A percentile compares a stretch with the other conserved stretches of the same genome.
Evolutionary conservation across 1,140 invertebrate species (phyloP).

Genomic region (Leguminivora glycinivorella): DNA sequence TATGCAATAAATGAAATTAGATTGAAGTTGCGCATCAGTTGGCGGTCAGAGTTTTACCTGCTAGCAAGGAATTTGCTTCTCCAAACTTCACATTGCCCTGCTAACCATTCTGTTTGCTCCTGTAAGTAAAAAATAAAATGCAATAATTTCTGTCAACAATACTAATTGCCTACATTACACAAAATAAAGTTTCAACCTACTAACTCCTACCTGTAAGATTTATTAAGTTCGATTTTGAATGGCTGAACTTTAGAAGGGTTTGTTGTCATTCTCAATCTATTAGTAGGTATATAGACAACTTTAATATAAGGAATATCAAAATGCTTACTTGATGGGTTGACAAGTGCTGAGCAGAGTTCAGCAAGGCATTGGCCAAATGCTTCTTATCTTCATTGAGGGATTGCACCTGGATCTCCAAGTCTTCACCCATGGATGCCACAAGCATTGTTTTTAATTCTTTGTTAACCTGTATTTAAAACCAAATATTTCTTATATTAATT

Average conservation of each 20-base stretch:
- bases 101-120: constrained; percentile 95
- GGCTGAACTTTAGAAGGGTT: too few species aligned
- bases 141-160: too few species aligned
- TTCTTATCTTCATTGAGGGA: constrained; percentile 94
- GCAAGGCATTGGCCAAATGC: constrained; percentile 89
- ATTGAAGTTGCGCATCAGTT: too few species aligned
- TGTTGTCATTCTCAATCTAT: too few species aligned
- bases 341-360: constrained; percentile 90
- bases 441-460: constrained; percentile 94
- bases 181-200: too few species aligned
- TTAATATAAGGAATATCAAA: background rate
- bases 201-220: too few species aligned
- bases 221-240: too few species aligned
- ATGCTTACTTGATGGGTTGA: constrained; percentile 85
- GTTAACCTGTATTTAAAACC: constrained; percentile 87
- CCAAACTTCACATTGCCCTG: constrained; percentile 97
- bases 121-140: constrained; percentile 39
- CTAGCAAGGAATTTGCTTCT: constrained; percentile 96
- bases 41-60: too few species aligned
- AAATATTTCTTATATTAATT: background rate
- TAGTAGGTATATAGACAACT: constrained; percentile 31
- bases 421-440: constrained; percentile 96
- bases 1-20: too few species aligned
- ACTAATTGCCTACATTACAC: too few species aligned
- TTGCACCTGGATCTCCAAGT: constrained; percentile 93